Evolutionary conservation across 2,113 vertebrate species (phyloP), one percentile per base, ranked within the genome.

Genomic region (Seriola rivoliana): DNA sequence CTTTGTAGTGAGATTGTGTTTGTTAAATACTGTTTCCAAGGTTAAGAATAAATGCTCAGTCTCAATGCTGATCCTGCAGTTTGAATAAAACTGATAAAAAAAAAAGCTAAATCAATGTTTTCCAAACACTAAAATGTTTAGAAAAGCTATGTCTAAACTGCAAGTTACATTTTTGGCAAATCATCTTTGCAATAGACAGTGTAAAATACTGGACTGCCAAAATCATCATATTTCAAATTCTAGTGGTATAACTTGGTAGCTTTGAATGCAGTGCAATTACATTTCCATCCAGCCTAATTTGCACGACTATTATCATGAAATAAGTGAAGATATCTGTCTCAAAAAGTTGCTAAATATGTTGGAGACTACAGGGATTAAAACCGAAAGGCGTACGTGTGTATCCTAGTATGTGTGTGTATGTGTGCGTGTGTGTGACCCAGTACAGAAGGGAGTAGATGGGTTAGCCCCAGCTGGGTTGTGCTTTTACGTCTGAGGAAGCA

Each of bases 401-500:
- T 83, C 17, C 17, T 13, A 57, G n/a, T 57, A 4, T 25, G n/a
- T 71, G 40, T 57, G 69, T 79, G 71, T 72, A 54, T 55, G 78
- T 75, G 62, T 76, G 50, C 80, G 77, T 76, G 68, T 70, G 19
- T 21, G 42, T 75, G 78, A 74, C 25, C 25, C 8, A 52, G 75
- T 57, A 55, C 63, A 67, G 71, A 74, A 52, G 59, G 29, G 71
- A 89, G 62, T 74, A 82, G 93, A 90, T 88, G 91, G 85, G 93
- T 85, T 90, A 50, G 84, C 79, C 75, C 87, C 75, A 68, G 68
- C 60, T 82, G 85, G 71, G 81, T 75, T 75, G 71, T 88, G 86
- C 82, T 87, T 88, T 85, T 90, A 88, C 87, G 89, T 91, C 66
- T 80, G 79, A 88, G 92, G 91, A 93, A 91, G 84, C 71, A 69